A percentile compares a stretch with the other conserved stretches of the same genome.
phyloP scores from a whole-genome alignment of 2,888 invertebrate genomes.

The Lymantria monacha region DNA sequence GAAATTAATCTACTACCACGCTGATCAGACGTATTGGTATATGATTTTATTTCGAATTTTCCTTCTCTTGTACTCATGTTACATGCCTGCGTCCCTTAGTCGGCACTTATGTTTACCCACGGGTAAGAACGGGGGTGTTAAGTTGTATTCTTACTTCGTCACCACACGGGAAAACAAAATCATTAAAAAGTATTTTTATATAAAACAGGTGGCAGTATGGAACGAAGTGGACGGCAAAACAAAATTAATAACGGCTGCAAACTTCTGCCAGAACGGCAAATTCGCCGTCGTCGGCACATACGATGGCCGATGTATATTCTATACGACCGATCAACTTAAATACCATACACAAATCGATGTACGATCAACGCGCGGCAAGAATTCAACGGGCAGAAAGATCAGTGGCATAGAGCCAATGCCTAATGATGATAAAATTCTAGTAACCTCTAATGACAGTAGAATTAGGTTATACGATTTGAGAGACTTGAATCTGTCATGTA shows the following conservation, averaged over 20 bases:
- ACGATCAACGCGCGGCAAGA: slow-evolving; percentile 96
- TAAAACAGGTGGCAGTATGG: slow-evolving; percentile 92
- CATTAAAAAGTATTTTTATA: not conserved
- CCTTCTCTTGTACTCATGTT: no score
- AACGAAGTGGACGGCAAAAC: slow-evolving; percentile 97
- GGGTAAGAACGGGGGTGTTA: no score
- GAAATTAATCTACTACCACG: no score
- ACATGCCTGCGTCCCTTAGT: no score
- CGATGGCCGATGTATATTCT: slow-evolving; percentile 99
- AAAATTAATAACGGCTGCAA: slow-evolving; percentile 97
- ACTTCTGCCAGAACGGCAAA: slow-evolving; percentile 98
- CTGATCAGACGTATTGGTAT: no score
- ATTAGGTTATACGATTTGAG: slow-evolving; percentile 97
- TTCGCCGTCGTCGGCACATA: slow-evolving; percentile 99
- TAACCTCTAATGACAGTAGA: slow-evolving; percentile 98
- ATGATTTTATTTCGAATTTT: no score
- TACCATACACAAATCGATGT: slow-evolving; percentile 99
- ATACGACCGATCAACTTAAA: slow-evolving; percentile 98
- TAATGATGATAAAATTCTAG: slow-evolving; percentile 96
- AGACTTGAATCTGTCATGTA: slow-evolving; percentile 96
- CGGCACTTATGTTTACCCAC: no score
- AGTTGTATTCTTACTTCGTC: no score
- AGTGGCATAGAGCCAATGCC: slow-evolving; percentile 99
- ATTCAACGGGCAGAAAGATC: slow-evolving; percentile 96
- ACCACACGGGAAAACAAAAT: no score